Evolutionary conservation across 1,140 invertebrate genomes (phyloP).

Genomic region (Mercenaria mercenaria): DNA sequence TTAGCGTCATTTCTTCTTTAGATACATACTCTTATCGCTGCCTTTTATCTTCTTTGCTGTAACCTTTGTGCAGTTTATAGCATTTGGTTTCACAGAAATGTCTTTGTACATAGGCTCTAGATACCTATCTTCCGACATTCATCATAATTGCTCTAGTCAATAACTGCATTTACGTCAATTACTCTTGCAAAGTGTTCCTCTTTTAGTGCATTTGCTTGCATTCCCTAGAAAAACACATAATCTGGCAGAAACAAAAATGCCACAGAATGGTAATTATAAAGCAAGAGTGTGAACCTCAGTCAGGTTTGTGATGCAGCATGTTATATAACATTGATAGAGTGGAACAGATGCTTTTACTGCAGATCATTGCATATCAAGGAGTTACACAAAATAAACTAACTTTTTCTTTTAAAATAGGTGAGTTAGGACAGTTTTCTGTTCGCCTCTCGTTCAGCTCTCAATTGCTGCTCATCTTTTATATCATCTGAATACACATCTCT

Average conservation of each 20-base stretch:
- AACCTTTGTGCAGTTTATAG: neutral
- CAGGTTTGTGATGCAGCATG: neutral
- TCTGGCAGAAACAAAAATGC: too few relatives aligned
- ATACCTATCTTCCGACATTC: neutral
- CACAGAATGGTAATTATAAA: too few relatives aligned
- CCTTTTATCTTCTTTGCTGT: too few relatives aligned
- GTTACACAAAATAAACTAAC: too few relatives aligned
- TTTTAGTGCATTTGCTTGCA: neutral
- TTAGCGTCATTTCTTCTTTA: too few relatives aligned
- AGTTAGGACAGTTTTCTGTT: too few relatives aligned
- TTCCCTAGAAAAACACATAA: too few relatives aligned
- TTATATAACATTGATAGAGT: slow-evolving; percentile 33
- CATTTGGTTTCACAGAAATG: neutral
- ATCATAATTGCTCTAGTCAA: slow-evolving; percentile 2
- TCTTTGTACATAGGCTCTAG: neutral
- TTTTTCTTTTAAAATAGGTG: too few relatives aligned
- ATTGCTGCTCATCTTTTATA: slow-evolving; percentile 27
- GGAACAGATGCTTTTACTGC: slow-evolving; percentile 8
- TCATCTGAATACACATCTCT: slow-evolving; percentile 10
- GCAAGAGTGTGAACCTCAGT: neutral
- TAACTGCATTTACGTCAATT: slow-evolving; percentile 9
- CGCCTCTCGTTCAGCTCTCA: too few relatives aligned
- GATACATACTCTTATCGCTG: too few relatives aligned
- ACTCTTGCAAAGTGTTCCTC: slow-evolving; percentile 13
- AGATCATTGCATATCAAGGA: slow-evolving; percentile 1